Evolutionary conservation across 1,140 invertebrate species (phyloP).

Genomic region (Solenopsis fugax): DNA sequence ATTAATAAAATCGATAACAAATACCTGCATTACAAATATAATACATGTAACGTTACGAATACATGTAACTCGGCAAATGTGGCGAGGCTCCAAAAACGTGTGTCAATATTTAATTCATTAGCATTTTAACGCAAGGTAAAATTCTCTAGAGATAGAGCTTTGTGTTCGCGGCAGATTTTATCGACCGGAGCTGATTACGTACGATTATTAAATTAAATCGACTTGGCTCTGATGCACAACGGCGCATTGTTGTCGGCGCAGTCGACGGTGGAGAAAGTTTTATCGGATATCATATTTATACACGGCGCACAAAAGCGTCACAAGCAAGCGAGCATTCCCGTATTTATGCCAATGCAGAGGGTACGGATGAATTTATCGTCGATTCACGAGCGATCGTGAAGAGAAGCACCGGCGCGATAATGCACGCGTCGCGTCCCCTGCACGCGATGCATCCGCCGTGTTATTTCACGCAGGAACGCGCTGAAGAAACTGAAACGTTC

Average conservation of each 20-base stretch:
- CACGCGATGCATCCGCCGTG: not conserved
- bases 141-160: constrained; percentile 35
- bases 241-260: constrained; percentile 46
- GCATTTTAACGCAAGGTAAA: constrained; percentile 38
- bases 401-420: not conserved
- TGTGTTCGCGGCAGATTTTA: constrained; percentile 43
- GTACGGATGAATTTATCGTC: not conserved
- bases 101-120: constrained; percentile 45
- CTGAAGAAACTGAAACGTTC: not conserved
- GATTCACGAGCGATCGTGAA: constrained; percentile 2
- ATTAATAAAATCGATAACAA: not conserved
- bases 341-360: constrained; percentile 16
- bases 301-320: constrained; percentile 25
- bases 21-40: constrained; percentile 1
- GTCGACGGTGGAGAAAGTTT: constrained; percentile 41
- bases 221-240: constrained; percentile 25
- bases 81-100: constrained; percentile 34
- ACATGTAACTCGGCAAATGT: not conserved
- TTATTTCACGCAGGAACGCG: not conserved
- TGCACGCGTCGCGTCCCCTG: not conserved
- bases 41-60: not conserved
- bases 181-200: constrained; percentile 1
- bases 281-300: constrained; percentile 50
- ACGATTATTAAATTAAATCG: constrained; percentile 62
- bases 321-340: constrained; percentile 18